These are phyloP conservation scores for Acleris sparsana DNA, from an alignment of 2,888 invertebrate species.

Conservation along the genomic window DNA sequence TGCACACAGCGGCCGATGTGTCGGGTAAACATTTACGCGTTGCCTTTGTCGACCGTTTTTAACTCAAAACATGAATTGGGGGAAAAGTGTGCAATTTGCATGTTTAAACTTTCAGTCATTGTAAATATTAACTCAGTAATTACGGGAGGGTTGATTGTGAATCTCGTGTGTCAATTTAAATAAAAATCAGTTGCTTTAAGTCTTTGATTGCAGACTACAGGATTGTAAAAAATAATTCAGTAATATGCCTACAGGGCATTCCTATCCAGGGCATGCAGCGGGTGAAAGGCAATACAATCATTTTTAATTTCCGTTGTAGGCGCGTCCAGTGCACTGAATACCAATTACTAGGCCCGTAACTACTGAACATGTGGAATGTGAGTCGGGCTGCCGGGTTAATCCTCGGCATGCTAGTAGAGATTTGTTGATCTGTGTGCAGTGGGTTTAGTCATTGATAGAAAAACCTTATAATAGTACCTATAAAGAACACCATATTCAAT, in stretches of 20 bases:
- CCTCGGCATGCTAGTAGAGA: constrained; percentile 34
- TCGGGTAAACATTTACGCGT: constrained; percentile 76
- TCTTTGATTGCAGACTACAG: constrained; percentile 17
- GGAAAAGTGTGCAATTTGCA: constrained; percentile 75
- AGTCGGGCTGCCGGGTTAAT: constrained; percentile 50
- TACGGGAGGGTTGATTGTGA: constrained; percentile 65
- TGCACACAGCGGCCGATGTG: constrained; percentile 71
- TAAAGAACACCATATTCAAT: no score
- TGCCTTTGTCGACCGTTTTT: constrained; percentile 73
- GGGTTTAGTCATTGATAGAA: not conserved
- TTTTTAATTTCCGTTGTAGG: constrained; percentile 72
- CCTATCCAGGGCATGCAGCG: constrained; percentile 38
- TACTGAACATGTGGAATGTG: constrained; percentile 69
- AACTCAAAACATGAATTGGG: constrained; percentile 75
- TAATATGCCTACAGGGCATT: not conserved
- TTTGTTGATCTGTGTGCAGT: constrained; percentile 27
- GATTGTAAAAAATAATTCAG: not conserved
- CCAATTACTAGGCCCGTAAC: constrained; percentile 70
- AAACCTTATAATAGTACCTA: not conserved
- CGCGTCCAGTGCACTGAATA: constrained; percentile 71
- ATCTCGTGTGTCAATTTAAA: constrained; percentile 47
- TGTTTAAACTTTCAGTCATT: constrained; percentile 68
- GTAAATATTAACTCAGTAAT: constrained; percentile 74
- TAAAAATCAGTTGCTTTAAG: constrained; percentile 38
- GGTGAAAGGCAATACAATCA: constrained; percentile 65